Conservation (phyloP, 2,113 vertebrate genomes). For the Todiramphus saurophagus region DNA sequence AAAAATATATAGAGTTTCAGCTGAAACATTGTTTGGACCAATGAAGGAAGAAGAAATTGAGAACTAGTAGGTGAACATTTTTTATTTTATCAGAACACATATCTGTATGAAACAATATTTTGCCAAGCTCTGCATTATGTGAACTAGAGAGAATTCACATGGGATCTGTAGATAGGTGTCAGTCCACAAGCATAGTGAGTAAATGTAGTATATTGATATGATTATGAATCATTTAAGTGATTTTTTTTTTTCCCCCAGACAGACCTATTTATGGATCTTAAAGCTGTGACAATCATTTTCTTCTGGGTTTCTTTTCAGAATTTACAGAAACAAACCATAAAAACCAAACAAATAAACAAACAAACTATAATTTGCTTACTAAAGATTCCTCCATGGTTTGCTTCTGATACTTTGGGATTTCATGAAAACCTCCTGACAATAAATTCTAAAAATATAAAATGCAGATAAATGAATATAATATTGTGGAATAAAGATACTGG, state of each 20-base stretch:
- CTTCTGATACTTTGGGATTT: neutral
- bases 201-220: neutral
- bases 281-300: neutral
- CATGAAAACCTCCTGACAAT: neutral
- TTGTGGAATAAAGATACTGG: neutral
- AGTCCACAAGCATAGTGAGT: neutral
- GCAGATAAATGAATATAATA: neutral
- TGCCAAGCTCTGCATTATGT: neutral
- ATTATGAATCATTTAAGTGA: neutral
- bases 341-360: neutral
- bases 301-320: neutral
- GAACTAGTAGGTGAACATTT: neutral
- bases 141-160: neutral
- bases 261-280: neutral
- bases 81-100: neutral
- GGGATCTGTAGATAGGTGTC: neutral
- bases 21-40: neutral
- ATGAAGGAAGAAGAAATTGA: neutral
- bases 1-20: neutral
- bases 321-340: neutral
- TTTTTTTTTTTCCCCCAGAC: accelerated
- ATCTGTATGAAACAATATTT: neutral
- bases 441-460: neutral
- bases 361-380: neutral
- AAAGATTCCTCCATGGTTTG: neutral